A percentile compares a stretch with the other conserved stretches of the same genome.
Conservation (phyloP, 2,797 vertebrate genomes). For the Spea hammondii region DNA sequence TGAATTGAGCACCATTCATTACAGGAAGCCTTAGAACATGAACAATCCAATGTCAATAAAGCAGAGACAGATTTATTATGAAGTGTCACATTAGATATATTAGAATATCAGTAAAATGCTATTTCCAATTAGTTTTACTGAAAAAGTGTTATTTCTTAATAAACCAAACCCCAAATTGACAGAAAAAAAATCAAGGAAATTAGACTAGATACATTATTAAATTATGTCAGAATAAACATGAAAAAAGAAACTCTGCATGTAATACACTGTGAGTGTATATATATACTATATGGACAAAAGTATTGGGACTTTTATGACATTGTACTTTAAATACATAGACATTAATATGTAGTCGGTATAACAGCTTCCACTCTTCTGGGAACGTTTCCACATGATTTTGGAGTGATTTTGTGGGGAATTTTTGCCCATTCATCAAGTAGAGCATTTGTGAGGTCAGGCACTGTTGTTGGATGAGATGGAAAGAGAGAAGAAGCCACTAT, state of each 20-base stretch:
- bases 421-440: no score
- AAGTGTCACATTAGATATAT: slow-evolving; percentile 47
- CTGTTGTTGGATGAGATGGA: no score
- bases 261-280: neutral
- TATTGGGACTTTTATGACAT: no score
- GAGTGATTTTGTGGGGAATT: no score
- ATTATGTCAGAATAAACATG: neutral
- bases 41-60: slow-evolving; percentile 2
- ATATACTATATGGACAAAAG: neutral
- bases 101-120: slow-evolving; percentile 52
- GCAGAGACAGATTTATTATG: slow-evolving; percentile 37
- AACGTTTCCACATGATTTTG: no score
- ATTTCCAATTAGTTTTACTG: slow-evolving; percentile 43
- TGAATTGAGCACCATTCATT: slow-evolving; percentile 40
- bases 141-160: slow-evolving; percentile 27
- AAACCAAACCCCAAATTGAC: slow-evolving; percentile 1
- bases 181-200: neutral
- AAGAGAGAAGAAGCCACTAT: no score
- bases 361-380: no score
- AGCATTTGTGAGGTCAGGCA: no score
- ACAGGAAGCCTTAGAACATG: slow-evolving; percentile 43
- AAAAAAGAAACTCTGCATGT: neutral
- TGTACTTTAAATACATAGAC: no score
- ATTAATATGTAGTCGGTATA: no score
- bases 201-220: neutral